Conservation (phyloP, 1,140 invertebrate species). For the Drosophila tsacasi region DNA sequence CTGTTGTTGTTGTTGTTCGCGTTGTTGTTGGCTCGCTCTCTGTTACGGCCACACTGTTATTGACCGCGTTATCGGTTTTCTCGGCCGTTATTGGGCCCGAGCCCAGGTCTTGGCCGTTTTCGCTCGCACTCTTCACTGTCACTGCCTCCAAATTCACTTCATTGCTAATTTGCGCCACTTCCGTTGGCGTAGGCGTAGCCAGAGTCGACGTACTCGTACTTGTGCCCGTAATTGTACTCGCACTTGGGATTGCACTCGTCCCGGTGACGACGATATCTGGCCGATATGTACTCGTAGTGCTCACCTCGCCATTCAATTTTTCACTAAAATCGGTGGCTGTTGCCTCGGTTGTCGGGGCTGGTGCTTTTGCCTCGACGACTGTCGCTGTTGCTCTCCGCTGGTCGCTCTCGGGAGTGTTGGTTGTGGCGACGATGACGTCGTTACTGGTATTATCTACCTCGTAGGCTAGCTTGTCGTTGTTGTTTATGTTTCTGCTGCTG, state of each 20-base stretch:
- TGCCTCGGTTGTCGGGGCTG: conserved; percentile 27
- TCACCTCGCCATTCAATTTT: conserved; percentile 67
- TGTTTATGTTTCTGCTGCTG: conserved; percentile 4
- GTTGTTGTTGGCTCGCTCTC: conserved; percentile 28
- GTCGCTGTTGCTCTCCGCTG: conserved; percentile 32
- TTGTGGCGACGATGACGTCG: conserved; percentile 42
- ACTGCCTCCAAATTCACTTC: conserved; percentile 79
- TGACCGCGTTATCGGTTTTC: conserved; percentile 62
- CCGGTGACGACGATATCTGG: conserved; percentile 10
- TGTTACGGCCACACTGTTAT: conserved; percentile 51
- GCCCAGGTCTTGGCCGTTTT: conserved; percentile 27
- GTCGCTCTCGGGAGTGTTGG: conserved; percentile 40
- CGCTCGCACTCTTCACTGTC: conserved; percentile 53
- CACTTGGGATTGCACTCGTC: background rate
- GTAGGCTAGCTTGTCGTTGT: conserved; percentile 1
- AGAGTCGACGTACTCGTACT: conserved; percentile 28
- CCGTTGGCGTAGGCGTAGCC: conserved; percentile 56
- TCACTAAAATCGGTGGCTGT: conserved; percentile 65
- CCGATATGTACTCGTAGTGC: conserved; percentile 41
- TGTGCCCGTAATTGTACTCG: conserved; percentile 28
- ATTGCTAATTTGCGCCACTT: conserved; percentile 79
- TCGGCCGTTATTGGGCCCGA: conserved; percentile 41
- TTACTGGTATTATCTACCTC: conserved; percentile 45
- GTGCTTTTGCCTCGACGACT: conserved; percentile 17
- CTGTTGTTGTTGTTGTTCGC: conserved; percentile 19